Conservation (phyloP, 1,140 invertebrate species). For the Anastrepha obliqua region DNA sequence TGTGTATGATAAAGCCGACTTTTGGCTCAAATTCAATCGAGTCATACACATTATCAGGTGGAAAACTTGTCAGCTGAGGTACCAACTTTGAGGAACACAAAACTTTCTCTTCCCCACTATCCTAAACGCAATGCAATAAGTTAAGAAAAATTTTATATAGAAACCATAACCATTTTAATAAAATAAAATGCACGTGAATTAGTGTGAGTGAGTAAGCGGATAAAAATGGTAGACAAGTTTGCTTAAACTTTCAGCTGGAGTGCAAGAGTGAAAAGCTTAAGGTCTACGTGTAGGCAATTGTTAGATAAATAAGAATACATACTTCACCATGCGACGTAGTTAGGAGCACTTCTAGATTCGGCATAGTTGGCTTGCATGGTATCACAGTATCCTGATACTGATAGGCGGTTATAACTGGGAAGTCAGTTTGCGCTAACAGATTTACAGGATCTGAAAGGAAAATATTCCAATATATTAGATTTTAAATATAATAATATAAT, state of each 20-base stretch:
- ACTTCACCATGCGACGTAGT: slow-evolving; percentile 71
- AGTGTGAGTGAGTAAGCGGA: too few species aligned
- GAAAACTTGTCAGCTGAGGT: neutral
- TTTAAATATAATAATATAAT: too few species aligned
- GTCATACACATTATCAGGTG: slow-evolving; percentile 38
- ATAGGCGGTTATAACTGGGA: slow-evolving; percentile 70
- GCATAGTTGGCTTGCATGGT: slow-evolving; percentile 82
- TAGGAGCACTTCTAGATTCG: slow-evolving; percentile 78
- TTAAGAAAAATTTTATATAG: neutral
- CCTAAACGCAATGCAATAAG: slow-evolving; percentile 39
- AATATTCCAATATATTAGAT: neutral
- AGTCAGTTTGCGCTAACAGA: slow-evolving; percentile 75
- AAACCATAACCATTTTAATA: slow-evolving; percentile 14
- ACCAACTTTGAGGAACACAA: slow-evolving; percentile 37
- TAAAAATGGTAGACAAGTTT: too few species aligned
- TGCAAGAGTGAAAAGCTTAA: neutral
- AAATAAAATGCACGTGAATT: neutral
- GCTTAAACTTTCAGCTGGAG: too few species aligned
- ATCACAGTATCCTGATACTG: slow-evolving; percentile 76
- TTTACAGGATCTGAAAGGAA: slow-evolving; percentile 75
- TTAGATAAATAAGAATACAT: slow-evolving; percentile 17
- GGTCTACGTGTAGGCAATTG: neutral
- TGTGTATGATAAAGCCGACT: slow-evolving; percentile 52
- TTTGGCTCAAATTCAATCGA: slow-evolving; percentile 53
- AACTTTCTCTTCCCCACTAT: neutral